Conservation (phyloP, 2,888 invertebrate genomes). For the Rhopalosiphum nymphaeae region DNA sequence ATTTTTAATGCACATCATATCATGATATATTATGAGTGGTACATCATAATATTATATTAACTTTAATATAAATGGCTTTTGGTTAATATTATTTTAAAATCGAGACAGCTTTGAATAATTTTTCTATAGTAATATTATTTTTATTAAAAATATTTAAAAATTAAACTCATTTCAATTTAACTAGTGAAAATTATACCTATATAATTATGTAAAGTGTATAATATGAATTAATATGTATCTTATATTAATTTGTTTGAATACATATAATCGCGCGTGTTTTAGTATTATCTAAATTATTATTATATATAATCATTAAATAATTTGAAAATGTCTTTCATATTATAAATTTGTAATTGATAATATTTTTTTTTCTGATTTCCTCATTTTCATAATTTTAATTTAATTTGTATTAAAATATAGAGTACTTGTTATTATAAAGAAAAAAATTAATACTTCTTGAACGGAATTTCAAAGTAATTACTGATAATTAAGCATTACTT, state of each 20-base stretch:
- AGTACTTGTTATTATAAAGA: not conserved
- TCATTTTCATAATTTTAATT: not conserved
- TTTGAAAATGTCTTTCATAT: not conserved
- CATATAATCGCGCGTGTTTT: not conserved
- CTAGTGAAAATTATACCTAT: not conserved
- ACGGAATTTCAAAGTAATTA: not conserved
- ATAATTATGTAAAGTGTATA: not conserved
- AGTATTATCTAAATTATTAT: not conserved
- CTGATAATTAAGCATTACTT: conserved; percentile 8
- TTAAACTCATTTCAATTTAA: not conserved
- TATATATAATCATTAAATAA: not conserved
- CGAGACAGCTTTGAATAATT: not conserved
- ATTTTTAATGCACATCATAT: not conserved
- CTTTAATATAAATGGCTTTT: not conserved
- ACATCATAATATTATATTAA: not conserved
- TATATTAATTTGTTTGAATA: not conserved
- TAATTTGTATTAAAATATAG: not conserved
- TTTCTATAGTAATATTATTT: not conserved
- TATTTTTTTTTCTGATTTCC: not conserved
- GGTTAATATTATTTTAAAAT: not conserved
- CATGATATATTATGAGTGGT: not conserved
- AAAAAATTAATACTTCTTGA: not conserved
- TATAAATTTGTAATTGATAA: not conserved
- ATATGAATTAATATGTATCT: not conserved
- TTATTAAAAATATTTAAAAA: not conserved